These are phyloP conservation scores for Stratiolaelaps scimitus DNA, from an alignment of 1,140 invertebrate genomes.

Conservation along the genomic window DNA sequence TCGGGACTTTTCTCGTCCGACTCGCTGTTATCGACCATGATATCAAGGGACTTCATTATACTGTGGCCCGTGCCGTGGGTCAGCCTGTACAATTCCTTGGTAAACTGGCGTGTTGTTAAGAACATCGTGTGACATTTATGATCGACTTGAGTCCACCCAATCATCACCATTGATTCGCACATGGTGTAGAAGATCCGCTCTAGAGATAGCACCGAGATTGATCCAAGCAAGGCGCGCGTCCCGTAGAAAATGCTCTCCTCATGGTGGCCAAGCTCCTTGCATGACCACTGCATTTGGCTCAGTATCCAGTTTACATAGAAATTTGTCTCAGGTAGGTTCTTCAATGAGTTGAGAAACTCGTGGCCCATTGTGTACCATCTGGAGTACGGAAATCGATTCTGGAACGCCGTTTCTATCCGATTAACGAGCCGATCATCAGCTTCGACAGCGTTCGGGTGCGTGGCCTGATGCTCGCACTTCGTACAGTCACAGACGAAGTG, in stretches of 20 bases:
- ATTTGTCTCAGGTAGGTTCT: neutral
- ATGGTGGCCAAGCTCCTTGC: conserved; percentile 5
- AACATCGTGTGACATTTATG: neutral
- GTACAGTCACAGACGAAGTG: conserved; percentile 14
- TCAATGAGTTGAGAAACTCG: neutral
- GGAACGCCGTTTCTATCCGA: neutral
- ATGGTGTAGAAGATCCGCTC: conserved; percentile 2
- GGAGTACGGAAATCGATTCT: neutral
- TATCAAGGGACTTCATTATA: neutral
- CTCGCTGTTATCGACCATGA: too few species aligned
- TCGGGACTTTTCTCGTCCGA: too few species aligned
- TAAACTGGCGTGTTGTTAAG: neutral
- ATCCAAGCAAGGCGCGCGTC: neutral
- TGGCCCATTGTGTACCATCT: conserved; percentile 13
- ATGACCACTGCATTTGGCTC: conserved; percentile 11
- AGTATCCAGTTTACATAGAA: conserved; percentile 24
- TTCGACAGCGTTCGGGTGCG: neutral
- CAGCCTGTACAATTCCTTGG: neutral
- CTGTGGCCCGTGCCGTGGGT: neutral
- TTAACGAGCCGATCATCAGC: neutral
- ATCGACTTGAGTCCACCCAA: neutral
- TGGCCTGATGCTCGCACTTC: neutral
- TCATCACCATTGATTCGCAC: neutral
- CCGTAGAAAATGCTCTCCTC: conserved; percentile 17
- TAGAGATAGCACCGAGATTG: neutral